Evolutionary conservation across 2,113 vertebrate species (phyloP), one percentile per base, ranked within the genome.

Genomic region (Rattus norvegicus): DNA sequence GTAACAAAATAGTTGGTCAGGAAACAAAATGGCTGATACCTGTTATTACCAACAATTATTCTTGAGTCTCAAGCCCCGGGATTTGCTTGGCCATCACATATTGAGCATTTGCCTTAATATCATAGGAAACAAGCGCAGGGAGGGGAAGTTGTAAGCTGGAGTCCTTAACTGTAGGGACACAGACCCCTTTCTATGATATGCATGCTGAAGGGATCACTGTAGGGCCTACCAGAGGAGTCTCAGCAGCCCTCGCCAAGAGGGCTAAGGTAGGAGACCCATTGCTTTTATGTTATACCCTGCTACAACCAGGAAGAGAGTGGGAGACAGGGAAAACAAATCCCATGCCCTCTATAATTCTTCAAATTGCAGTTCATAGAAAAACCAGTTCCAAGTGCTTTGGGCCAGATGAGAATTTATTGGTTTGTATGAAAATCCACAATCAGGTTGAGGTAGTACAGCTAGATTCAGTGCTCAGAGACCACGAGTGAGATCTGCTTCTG

Each of bases 51-150:
- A 88, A 86, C 33, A 88, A n/a, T 92, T 77, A 77, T 72, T 73
- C 83, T 84, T 88, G 33, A 90, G 80, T 59, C 86, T 96, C 69
- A 69, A 90, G 73, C 26, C 52, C 30, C 79, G 73, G 36, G n/a
- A 85, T 96, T 95, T 97, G 47, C 70, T 81, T 52, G 67, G 49
- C 67, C 86, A 61, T 70, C 67, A 75, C 72, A 47, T 72, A 16
- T 54, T 94, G 77, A 87, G 22, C 49, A 90, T 87, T 95, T 97
- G 94, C 52, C 52, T 91, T 96, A n/a, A 70, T 95, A 87, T 39
- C 24, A 36, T 72, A 84, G 83, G 89, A 93, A 96, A 76, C 77
- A 89, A 72, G 77, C 87, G 49, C 52, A 70, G 72, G 22, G 20
- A 96, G 33, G 86, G 33, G 43, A 91, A 69, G 9, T 96, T 92